These are phyloP conservation scores for Euglossa dilemma DNA, from an alignment of 1,140 invertebrate genomes.

Conservation along the genomic window DNA sequence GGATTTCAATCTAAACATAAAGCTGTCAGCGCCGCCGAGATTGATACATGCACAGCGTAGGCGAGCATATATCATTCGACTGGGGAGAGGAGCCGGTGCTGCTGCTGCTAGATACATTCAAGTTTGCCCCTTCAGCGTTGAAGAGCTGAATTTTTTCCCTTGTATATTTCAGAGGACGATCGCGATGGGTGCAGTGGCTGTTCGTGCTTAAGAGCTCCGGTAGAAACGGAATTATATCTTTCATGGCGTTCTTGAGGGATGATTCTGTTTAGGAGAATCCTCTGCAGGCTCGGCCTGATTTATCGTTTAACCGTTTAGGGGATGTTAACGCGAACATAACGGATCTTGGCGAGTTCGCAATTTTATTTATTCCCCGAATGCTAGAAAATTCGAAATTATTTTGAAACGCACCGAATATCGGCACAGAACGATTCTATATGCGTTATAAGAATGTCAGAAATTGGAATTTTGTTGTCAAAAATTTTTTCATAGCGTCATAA, in stretches of 20 bases:
- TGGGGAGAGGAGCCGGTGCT: background rate
- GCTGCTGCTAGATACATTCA: background rate
- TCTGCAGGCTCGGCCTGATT: background rate
- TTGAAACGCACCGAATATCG: too few relatives aligned
- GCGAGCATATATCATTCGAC: background rate
- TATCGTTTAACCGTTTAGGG: too few relatives aligned
- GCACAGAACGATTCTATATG: too few relatives aligned
- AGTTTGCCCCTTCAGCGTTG: background rate
- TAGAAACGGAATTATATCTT: background rate
- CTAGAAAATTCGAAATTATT: too few relatives aligned
- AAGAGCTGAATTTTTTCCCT: background rate
- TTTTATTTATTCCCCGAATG: too few relatives aligned
- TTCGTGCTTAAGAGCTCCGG: background rate
- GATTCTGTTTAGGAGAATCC: background rate
- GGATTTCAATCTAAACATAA: conserved; percentile 18
- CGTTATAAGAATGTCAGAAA: too few relatives aligned
- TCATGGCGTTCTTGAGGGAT: background rate
- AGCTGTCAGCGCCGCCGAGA: background rate
- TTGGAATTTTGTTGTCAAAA: too few relatives aligned
- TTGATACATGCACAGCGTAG: background rate
- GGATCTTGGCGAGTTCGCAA: too few relatives aligned
- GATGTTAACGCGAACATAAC: too few relatives aligned
- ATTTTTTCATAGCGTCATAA: too few relatives aligned
- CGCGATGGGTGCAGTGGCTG: background rate
- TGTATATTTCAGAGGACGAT: background rate